Conservation (phyloP, 2,113 vertebrate genomes). For the Carettochelys insculpta region DNA sequence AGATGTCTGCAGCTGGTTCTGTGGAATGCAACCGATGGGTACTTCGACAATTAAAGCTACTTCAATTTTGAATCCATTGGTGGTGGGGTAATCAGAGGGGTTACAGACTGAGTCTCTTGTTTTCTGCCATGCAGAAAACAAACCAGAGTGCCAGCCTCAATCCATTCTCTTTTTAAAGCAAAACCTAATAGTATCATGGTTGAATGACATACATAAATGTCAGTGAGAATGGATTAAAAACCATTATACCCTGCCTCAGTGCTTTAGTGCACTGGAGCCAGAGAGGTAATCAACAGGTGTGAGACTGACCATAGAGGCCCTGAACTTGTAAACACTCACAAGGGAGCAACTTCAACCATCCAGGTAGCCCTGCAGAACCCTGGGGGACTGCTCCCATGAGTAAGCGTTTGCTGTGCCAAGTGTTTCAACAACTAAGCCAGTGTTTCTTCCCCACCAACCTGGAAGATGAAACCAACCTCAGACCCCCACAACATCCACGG, state of each 20-base stretch:
- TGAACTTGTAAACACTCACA: not conserved
- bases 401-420: not conserved
- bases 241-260: not conserved
- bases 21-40: not conserved
- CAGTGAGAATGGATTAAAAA: not conserved
- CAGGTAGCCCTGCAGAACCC: not conserved
- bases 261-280: not conserved
- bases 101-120: not conserved
- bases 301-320: not conserved
- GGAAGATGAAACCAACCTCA: not conserved
- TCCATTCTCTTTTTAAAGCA: not conserved
- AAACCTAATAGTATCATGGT: not conserved
- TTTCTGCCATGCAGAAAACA: not conserved
- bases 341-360: not conserved
- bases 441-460: not conserved
- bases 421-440: not conserved
- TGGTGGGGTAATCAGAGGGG: not conserved
- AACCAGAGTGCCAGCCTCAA: not conserved
- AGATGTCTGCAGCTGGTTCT: not conserved
- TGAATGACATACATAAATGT: not conserved
- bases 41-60: slow-evolving; percentile 3
- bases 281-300: not conserved
- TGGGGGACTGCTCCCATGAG: not conserved
- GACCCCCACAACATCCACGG: not conserved
- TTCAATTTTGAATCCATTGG: slow-evolving; percentile 11